Percentiles rank a stretch among this genome's conserved stretches.
Conservation (phyloP, 2,888 invertebrate genomes). For the Caradrina kadenii region DNA sequence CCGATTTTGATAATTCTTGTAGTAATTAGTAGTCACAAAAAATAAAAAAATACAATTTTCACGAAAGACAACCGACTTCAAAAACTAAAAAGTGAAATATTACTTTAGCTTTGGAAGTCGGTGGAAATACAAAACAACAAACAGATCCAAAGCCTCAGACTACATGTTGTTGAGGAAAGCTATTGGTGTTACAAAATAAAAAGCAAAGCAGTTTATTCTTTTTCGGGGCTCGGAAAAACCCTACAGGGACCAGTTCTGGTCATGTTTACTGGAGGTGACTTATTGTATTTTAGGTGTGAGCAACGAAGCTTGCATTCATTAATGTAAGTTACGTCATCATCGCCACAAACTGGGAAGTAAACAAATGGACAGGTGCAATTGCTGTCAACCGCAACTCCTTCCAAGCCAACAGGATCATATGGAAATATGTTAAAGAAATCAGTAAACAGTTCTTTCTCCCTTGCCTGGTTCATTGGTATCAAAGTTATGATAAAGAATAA, state of each 20-base stretch:
- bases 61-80: too few species aligned
- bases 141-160: too few species aligned
- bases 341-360: conserved; percentile 71
- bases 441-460: rapidly evolving
- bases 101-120: too few species aligned
- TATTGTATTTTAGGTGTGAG: conserved; percentile 46
- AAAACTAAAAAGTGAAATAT: too few species aligned
- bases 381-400: rapidly evolving
- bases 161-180: too few species aligned
- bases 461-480: neutral
- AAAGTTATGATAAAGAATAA: neutral
- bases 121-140: too few species aligned
- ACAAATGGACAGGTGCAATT: conserved; percentile 68
- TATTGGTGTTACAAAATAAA: too few species aligned
- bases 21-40: too few species aligned
- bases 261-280: neutral
- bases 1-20: too few species aligned
- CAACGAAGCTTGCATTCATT: conserved; percentile 73
- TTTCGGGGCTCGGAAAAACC: conserved; percentile 16
- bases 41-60: too few species aligned
- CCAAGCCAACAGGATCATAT: neutral
- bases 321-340: conserved; percentile 69
- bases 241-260: conserved; percentile 32
- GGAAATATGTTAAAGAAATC: neutral
- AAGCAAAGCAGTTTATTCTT: too few species aligned